These are phyloP conservation scores for Paramisgurnus dabryanus DNA, from an alignment of 2,113 vertebrate genomes.

Conservation along the genomic window DNA sequence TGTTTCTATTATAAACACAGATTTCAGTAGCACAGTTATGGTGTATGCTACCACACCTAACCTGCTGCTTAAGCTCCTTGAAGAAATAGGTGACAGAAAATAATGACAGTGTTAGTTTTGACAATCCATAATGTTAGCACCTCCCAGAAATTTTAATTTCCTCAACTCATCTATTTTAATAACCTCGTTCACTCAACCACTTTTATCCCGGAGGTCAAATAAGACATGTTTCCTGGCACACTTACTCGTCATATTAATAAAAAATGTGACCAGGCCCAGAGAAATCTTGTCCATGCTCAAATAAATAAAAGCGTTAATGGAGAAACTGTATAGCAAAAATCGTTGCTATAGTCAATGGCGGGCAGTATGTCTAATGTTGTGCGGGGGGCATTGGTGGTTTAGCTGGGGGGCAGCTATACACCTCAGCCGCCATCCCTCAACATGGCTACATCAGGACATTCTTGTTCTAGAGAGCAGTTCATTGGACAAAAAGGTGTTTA, in stretches of 20 bases:
- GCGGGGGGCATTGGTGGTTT: too few species aligned
- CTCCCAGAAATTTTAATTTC: slow-evolving; percentile 47
- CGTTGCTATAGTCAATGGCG: too few species aligned
- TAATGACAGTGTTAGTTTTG: slow-evolving; percentile 37
- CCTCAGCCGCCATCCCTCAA: too few species aligned
- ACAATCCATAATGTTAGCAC: slow-evolving; percentile 42
- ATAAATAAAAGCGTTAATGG: slow-evolving; percentile 23
- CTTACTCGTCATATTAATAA: slow-evolving; percentile 43
- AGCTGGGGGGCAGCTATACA: too few species aligned
- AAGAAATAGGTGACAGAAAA: background rate
- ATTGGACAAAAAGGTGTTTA: too few species aligned
- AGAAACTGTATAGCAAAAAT: background rate
- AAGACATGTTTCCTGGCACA: slow-evolving; percentile 48
- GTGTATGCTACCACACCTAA: background rate
- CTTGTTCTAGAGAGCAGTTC: too few species aligned
- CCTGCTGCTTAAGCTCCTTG: background rate
- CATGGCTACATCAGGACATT: too few species aligned
- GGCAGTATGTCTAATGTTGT: too few species aligned
- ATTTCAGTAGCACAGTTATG: background rate
- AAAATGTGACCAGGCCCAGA: slow-evolving; percentile 28
- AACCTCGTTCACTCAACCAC: slow-evolving; percentile 21
- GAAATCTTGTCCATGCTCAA: slow-evolving; percentile 28
- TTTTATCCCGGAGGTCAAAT: slow-evolving; percentile 40
- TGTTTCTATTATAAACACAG: slow-evolving; percentile 20
- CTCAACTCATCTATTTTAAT: slow-evolving; percentile 54